These are phyloP conservation scores for Lacerta bilineata DNA, from an alignment of 2,797 vertebrate species.

Conservation along the genomic window DNA sequence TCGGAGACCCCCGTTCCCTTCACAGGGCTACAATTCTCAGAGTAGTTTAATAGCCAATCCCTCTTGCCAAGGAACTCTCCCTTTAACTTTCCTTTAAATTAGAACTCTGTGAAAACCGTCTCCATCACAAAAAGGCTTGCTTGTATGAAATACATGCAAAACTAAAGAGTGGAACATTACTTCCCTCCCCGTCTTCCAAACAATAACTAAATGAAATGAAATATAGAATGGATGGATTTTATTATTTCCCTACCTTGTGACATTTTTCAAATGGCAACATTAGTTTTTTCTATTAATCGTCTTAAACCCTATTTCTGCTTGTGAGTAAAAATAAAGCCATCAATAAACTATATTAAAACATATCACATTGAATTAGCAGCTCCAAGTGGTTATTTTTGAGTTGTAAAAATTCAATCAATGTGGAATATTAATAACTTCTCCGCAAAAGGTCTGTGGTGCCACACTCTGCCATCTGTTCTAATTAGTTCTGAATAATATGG, in stretches of 20 bases:
- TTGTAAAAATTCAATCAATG: conserved; percentile 43
- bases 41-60: no score
- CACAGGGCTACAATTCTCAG: no score
- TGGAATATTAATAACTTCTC: conserved; percentile 60
- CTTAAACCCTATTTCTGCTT: conserved; percentile 35
- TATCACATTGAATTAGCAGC: conserved; percentile 41
- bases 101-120: background rate
- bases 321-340: conserved; percentile 33
- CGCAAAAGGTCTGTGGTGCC: conserved; percentile 57
- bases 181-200: conserved; percentile 14
- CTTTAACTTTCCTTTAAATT: background rate
- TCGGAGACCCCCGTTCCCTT: no score
- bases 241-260: conserved; percentile 11
- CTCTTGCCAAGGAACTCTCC: background rate
- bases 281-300: conserved; percentile 1
- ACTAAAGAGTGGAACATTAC: background rate
- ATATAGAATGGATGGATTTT: background rate
- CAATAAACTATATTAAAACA: conserved; percentile 41
- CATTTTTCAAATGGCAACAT: conserved; percentile 51
- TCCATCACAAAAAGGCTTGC: background rate
- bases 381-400: conserved; percentile 43
- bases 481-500: conserved; percentile 67
- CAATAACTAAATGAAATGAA: conserved; percentile 24
- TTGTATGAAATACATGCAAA: background rate
- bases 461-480: conserved; percentile 71